Conservation (phyloP, 2,797 vertebrate genomes). For the Ataeniobius toweri region DNA sequence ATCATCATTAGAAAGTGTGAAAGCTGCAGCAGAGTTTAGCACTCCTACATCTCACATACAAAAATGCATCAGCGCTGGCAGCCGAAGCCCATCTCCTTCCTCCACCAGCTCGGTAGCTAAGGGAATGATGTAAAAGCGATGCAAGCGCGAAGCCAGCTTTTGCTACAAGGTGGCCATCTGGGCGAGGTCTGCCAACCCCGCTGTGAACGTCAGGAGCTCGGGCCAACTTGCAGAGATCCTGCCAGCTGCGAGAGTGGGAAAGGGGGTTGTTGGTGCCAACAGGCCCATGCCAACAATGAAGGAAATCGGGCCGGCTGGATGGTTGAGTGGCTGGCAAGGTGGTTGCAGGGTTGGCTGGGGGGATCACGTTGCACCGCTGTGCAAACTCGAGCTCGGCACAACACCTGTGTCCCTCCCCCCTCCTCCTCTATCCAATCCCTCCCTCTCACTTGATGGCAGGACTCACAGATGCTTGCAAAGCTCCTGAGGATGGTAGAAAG, state of each 20-base stretch:
- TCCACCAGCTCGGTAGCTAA: constrained; percentile 17
- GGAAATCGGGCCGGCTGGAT: constrained; percentile 59
- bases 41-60: constrained; percentile 47
- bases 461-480: constrained; percentile 65
- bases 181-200: constrained; percentile 58
- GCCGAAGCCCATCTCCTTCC: constrained; percentile 19
- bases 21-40: constrained; percentile 32
- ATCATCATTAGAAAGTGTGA: constrained; percentile 19
- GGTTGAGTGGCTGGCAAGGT: constrained; percentile 56
- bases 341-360: constrained; percentile 44
- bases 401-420: constrained; percentile 54
- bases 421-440: neutral
- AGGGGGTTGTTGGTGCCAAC: constrained; percentile 39
- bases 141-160: constrained; percentile 55
- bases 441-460: constrained; percentile 32
- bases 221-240: constrained; percentile 46
- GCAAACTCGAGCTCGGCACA: constrained; percentile 58
- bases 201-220: constrained; percentile 52
- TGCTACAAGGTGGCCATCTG: constrained; percentile 61
- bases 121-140: constrained; percentile 52
- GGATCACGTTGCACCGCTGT: constrained; percentile 62
- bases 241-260: constrained; percentile 60
- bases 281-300: constrained; percentile 46
- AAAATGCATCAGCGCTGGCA: constrained; percentile 24
- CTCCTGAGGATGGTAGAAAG: constrained; percentile 56